A percentile compares a stretch with the other conserved stretches of the same genome.
These are phyloP conservation scores for Halocaridina rubra DNA, from an alignment of 2,888 invertebrate species.

Conservation along the genomic window DNA sequence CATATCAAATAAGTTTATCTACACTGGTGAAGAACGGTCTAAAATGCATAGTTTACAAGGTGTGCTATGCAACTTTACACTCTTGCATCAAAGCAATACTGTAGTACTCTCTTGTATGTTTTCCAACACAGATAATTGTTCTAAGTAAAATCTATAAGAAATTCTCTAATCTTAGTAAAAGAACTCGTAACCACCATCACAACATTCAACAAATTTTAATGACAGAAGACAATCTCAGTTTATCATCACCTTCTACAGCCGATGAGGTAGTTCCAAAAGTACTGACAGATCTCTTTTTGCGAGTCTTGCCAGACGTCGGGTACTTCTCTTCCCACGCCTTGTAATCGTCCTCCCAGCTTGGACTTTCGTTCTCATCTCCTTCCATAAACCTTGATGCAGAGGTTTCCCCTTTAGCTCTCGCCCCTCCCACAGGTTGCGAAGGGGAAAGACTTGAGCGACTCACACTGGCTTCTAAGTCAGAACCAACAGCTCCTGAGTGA, in stretches of 20 bases:
- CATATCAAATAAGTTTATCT: too few relatives aligned
- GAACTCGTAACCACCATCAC: too few relatives aligned
- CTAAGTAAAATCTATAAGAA: too few relatives aligned
- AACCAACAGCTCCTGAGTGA: neutral
- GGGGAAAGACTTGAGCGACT: constrained; percentile 43
- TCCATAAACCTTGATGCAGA: constrained; percentile 34
- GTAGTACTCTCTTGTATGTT: too few relatives aligned
- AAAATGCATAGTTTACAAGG: too few relatives aligned
- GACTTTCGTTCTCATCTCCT: constrained; percentile 59
- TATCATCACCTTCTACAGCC: constrained; percentile 50
- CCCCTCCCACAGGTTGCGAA: constrained; percentile 43
- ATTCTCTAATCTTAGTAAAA: too few relatives aligned
- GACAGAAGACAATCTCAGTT: too few relatives aligned
- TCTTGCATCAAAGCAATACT: too few relatives aligned
- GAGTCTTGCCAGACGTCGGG: constrained; percentile 56
- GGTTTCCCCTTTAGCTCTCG: constrained; percentile 31
- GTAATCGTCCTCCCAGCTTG: constrained; percentile 70
- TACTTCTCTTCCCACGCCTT: constrained; percentile 71
- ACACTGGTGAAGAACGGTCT: too few relatives aligned
- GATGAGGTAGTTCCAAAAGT: constrained; percentile 40
- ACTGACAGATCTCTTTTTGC: constrained; percentile 37
- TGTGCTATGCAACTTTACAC: too few relatives aligned
- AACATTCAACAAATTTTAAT: too few relatives aligned
- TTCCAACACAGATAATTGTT: too few relatives aligned
- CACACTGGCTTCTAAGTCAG: constrained; percentile 30